phyloP scores from a whole-genome alignment of 2,113 vertebrate species.

The Macrotis lagotis region DNA sequence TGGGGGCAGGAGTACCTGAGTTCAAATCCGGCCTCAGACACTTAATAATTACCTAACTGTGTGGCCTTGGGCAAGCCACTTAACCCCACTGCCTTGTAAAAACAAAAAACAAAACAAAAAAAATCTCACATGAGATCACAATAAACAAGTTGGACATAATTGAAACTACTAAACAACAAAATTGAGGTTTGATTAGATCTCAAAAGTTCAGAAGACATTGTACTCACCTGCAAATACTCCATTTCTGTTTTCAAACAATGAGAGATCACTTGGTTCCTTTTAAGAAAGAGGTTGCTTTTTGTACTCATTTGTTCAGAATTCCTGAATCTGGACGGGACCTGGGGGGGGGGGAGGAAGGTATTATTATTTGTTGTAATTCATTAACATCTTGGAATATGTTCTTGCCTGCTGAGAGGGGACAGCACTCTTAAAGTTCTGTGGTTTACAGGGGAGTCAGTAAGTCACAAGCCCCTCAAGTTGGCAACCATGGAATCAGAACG shows the following conservation, averaged over 20 bases:
- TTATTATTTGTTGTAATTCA: constrained; percentile 12
- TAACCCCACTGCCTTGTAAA: too few relatives aligned
- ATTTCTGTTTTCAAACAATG: not conserved
- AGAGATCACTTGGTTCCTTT: not conserved
- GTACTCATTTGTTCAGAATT: not conserved
- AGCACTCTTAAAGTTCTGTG: not conserved
- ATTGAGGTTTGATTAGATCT: not conserved
- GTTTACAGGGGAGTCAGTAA: not conserved
- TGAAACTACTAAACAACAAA: not conserved
- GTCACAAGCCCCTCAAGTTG: not conserved
- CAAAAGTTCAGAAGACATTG: not conserved
- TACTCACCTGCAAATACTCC: not conserved
- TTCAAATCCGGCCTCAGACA: too few relatives aligned
- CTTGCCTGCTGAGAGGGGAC: not conserved
- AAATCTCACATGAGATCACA: not conserved
- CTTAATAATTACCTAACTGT: too few relatives aligned
- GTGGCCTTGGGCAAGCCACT: too few relatives aligned
- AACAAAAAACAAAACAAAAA: too few relatives aligned
- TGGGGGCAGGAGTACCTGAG: too few relatives aligned
- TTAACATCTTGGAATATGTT: not conserved
- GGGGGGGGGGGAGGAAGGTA: not conserved
- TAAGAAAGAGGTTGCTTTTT: not conserved
- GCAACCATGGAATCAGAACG: not conserved
- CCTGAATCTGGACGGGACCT: constrained; percentile 5
- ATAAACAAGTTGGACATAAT: not conserved